Evolutionary conservation across 2,113 vertebrate species (phyloP).

Genomic region (Chloropsis cyanopogon): DNA sequence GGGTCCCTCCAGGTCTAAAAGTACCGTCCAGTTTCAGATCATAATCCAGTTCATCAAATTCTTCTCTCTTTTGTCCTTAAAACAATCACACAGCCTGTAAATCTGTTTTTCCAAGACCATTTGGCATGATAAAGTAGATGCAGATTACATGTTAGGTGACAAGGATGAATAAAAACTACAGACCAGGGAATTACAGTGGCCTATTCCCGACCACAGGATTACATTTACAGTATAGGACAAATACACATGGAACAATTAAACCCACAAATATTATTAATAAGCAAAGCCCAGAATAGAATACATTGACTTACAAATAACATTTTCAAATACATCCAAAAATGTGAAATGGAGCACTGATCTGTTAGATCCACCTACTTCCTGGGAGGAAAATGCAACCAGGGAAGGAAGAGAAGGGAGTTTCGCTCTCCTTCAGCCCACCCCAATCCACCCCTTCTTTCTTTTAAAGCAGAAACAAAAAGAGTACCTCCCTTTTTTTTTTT

Average conservation of each 20-base stretch:
- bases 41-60: neutral
- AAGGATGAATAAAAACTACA: neutral
- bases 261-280: conserved; percentile 11
- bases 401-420: neutral
- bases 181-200: neutral
- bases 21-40: conserved; percentile 22
- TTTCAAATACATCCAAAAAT: conserved; percentile 25
- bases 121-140: neutral
- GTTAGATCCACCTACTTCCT: neutral
- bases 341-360: conserved; percentile 47
- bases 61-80: neutral
- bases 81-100: neutral
- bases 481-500: neutral
- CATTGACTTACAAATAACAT: neutral
- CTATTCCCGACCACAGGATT: neutral
- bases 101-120: neutral
- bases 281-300: conserved; percentile 7
- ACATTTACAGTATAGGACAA: conserved; percentile 27
- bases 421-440: neutral
- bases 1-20: neutral
- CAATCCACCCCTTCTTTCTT: neutral
- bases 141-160: neutral
- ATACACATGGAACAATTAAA: conserved; percentile 24
- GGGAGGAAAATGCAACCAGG: neutral
- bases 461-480: conserved; percentile 11